Evolutionary conservation across 2,888 invertebrate genomes (phyloP), one percentile per base, ranked within the genome.

Genomic region (Aphidius colemani): DNA sequence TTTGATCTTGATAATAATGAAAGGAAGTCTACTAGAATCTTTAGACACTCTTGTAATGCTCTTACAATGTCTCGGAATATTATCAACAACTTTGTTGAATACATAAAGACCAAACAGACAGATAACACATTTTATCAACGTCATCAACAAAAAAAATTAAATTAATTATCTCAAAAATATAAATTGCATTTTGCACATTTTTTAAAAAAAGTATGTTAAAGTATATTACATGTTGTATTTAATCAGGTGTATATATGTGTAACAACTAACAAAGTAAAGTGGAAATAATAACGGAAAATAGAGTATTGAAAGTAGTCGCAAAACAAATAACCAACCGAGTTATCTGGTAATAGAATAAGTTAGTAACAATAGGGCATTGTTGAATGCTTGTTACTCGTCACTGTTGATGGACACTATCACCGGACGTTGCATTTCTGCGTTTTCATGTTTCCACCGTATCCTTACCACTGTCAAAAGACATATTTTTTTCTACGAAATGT

Each of bases 321-420:
- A 73, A 72, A 64, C 57, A 67, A 63, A 66, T 70, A 64, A 63
- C 64, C 62, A 58, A 49, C 53, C 70, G 76, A 78, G 79, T 81
- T 81, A 82, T 82, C 81, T 81, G 80, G 30, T 82, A 82, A 81
- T 82, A 80, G 80, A 82, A 82, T 81, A 82, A 82, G 82, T 81
- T 82, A 79, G 80, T 75, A 81, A 82, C 81, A 82, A 82, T 81
- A 72, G 78, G 69, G 75, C 73, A 81, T 82, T 82, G 81, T 70
- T 73, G 74, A 73, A 80, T 75, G 75, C 74, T 77, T 74, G 78
- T 74, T 30, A 30, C 74, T 75, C 77, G 75, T 74, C 70, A 74
- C 74, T 71, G 78, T 75, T 81, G 81, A 82, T 78, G 81, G 81
- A 82, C 81, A 80, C 76, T 82, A 82, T 82, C 81, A 75, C 76